These are phyloP conservation scores for Varecia variegata DNA, from an alignment of 2,797 vertebrate species.

Conservation along the genomic window DNA sequence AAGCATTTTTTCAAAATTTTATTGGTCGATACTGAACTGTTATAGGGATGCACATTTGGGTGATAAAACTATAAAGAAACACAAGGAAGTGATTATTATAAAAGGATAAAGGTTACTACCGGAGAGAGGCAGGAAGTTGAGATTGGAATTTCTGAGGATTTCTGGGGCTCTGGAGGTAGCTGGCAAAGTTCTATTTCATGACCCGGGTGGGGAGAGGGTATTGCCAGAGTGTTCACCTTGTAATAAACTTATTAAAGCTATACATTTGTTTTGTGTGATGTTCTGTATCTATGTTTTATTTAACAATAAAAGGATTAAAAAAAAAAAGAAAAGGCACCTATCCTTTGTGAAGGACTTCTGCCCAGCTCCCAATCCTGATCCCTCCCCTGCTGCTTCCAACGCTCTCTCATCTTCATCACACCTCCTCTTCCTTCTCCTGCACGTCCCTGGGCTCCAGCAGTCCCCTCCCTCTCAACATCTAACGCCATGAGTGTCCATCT, in stretches of 20 bases:
- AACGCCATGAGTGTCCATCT: not conserved
- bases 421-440: not conserved
- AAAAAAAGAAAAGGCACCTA: not conserved
- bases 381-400: not conserved
- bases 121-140: not conserved
- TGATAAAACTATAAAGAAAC: not conserved
- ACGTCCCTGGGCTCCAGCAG: not conserved
- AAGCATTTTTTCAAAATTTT: not conserved
- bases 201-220: fast-evolving
- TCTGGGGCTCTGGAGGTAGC: not conserved
- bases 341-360: not conserved
- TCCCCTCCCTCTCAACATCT: not conserved
- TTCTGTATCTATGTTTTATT: not conserved
- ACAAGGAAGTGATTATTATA: not conserved
- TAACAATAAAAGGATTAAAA: not conserved
- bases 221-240: not conserved
- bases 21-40: not conserved
- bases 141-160: not conserved
- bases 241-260: not conserved
- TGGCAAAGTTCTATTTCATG: not conserved
- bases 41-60: not conserved
- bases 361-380: not conserved
- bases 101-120: not conserved
- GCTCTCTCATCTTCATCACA: not conserved
- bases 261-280: not conserved